Evolutionary conservation across 2,888 invertebrate species (phyloP).

Genomic region (Nezara viridula): DNA sequence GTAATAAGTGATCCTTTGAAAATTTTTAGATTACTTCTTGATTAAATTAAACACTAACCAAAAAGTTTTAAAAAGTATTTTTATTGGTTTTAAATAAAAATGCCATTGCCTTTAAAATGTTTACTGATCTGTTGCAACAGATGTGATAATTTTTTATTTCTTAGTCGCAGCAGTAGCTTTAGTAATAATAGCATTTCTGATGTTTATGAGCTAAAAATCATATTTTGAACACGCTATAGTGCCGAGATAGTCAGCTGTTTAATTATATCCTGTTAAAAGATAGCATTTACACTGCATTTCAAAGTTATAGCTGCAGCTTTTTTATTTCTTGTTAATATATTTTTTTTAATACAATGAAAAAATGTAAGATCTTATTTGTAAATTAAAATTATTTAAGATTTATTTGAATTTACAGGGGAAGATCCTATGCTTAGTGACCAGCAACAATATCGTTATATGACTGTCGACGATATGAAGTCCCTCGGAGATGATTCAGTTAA

Average conservation of each 20-base stretch:
- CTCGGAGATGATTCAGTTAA: slow-evolving; percentile 93
- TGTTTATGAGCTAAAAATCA: not conserved
- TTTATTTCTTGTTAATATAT: not conserved
- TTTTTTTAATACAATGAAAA: no score
- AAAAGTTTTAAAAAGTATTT: no score
- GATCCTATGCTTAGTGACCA: slow-evolving; percentile 90
- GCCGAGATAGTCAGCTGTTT: not conserved
- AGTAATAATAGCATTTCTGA: not conserved
- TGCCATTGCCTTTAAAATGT: not conserved
- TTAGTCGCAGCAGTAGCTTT: not conserved
- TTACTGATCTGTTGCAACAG: not conserved
- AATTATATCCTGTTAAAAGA: not conserved
- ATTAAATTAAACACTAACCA: no score
- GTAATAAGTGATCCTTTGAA: no score
- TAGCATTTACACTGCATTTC: not conserved
- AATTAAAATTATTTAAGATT: slow-evolving; percentile 7
- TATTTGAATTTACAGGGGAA: slow-evolving; percentile 77
- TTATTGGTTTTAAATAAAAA: no score
- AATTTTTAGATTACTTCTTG: no score
- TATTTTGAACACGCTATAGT: not conserved
- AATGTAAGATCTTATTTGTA: not conserved
- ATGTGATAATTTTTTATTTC: not conserved
- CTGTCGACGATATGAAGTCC: slow-evolving; percentile 96
- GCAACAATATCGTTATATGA: slow-evolving; percentile 85
- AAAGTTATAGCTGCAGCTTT: slow-evolving; percentile 1